Conservation (phyloP, 2,113 vertebrate genomes). For the Perca fluviatilis region DNA sequence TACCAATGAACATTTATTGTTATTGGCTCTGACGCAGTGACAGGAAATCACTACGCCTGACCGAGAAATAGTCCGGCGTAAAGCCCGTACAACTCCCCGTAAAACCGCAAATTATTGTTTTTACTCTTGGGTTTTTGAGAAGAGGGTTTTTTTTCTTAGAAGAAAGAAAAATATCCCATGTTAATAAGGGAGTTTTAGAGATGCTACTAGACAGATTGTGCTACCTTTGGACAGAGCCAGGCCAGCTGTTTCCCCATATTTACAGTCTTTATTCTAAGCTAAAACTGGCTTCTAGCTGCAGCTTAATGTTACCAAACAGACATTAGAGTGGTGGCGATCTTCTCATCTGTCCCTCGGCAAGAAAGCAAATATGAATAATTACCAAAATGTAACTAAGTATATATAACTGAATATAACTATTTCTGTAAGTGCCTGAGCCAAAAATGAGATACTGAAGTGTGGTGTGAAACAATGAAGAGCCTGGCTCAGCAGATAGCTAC, state of each 20-base stretch:
- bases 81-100: neutral
- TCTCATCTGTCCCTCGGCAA: too few relatives aligned
- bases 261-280: constrained; percentile 3
- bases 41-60: neutral
- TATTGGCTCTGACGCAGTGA: neutral
- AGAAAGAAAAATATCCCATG: neutral
- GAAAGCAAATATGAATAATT: neutral
- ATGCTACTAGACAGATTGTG: neutral
- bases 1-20: neutral
- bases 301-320: neutral
- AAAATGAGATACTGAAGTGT: neutral
- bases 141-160: too few relatives aligned
- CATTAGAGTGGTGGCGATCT: neutral
- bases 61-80: neutral
- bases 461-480: constrained; percentile 30
- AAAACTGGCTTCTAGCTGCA: neutral
- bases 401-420: neutral
- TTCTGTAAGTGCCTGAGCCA: neutral
- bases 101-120: neutral
- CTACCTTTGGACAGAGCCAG: neutral
- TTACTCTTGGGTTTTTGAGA: neutral
- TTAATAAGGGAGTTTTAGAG: neutral
- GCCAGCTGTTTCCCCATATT: neutral
- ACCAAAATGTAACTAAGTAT: neutral
- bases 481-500: constrained; percentile 40